Conservation (phyloP, 2,113 vertebrate species). For the Otolemur garnettii region DNA sequence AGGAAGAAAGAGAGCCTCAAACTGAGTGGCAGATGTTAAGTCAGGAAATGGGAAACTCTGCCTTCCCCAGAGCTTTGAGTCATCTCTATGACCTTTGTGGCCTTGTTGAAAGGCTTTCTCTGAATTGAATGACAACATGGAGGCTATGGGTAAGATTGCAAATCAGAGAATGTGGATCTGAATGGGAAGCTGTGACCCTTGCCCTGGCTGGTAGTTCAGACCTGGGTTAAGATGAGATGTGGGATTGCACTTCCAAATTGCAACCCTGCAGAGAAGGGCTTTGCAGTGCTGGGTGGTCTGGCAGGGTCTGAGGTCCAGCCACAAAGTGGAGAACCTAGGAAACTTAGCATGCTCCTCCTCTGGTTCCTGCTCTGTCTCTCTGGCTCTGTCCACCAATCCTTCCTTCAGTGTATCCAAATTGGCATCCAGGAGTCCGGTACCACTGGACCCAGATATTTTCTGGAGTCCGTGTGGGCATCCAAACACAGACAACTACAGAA, state of each 20-base stretch:
- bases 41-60: conserved; percentile 79
- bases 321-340: background rate
- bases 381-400: background rate
- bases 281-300: conserved; percentile 69
- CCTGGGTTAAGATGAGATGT: conserved; percentile 71
- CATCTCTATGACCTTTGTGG: conserved; percentile 78
- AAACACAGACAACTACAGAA: background rate
- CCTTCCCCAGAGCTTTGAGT: conserved; percentile 72
- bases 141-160: conserved; percentile 71
- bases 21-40: conserved; percentile 83
- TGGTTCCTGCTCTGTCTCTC: background rate
- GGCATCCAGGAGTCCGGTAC: background rate
- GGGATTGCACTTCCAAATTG: conserved; percentile 67
- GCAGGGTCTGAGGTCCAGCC: background rate
- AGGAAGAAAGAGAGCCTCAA: conserved; percentile 77
- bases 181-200: conserved; percentile 71
- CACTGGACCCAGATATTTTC: background rate
- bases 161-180: conserved; percentile 73
- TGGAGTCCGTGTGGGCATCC: background rate
- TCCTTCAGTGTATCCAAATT: background rate
- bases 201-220: conserved; percentile 72
- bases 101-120: conserved; percentile 81
- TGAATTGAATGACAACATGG: conserved; percentile 73
- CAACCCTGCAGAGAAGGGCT: background rate
- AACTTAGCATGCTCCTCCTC: background rate